phyloP scores from a whole-genome alignment of 2,113 vertebrate species.

The Salvelinus fontinalis region DNA sequence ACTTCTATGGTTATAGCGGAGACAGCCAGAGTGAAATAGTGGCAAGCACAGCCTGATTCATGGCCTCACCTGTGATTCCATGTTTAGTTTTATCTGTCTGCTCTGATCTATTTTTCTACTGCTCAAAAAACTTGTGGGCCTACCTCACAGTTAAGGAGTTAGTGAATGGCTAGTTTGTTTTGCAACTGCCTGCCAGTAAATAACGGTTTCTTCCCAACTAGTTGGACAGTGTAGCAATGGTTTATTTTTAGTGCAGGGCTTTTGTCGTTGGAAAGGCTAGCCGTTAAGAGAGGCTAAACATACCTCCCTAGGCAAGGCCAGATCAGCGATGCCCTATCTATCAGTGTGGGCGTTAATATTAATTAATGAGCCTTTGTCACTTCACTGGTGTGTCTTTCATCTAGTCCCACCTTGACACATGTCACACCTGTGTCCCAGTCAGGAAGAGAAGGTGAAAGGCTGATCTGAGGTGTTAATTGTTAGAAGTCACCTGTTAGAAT shows the following conservation, averaged over 20 bases:
- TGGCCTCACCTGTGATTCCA: constrained; percentile 27
- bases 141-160: background rate
- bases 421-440: constrained; percentile 58
- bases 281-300: constrained; percentile 18
- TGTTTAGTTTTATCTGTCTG: constrained; percentile 3
- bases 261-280: background rate
- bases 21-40: constrained; percentile 34
- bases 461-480: constrained; percentile 72
- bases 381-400: constrained; percentile 62
- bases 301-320: constrained; percentile 58
- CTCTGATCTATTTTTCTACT: constrained; percentile 12
- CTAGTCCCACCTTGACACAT: constrained; percentile 63
- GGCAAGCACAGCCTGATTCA: constrained; percentile 48
- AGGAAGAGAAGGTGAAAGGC: constrained; percentile 56
- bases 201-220: constrained; percentile 26
- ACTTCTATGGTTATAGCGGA: constrained; percentile 45
- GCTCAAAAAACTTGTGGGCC: constrained; percentile 11
- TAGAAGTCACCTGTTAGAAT: constrained; percentile 30
- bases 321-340: constrained; percentile 60
- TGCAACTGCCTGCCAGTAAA: constrained; percentile 15
- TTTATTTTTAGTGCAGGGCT: background rate
- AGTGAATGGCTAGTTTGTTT: too few relatives aligned
- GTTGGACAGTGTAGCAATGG: background rate
- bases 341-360: constrained; percentile 52
- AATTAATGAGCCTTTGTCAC: constrained; percentile 61